Evolutionary conservation across 2,797 vertebrate genomes (phyloP).

Genomic region (Ciconia nigra): DNA sequence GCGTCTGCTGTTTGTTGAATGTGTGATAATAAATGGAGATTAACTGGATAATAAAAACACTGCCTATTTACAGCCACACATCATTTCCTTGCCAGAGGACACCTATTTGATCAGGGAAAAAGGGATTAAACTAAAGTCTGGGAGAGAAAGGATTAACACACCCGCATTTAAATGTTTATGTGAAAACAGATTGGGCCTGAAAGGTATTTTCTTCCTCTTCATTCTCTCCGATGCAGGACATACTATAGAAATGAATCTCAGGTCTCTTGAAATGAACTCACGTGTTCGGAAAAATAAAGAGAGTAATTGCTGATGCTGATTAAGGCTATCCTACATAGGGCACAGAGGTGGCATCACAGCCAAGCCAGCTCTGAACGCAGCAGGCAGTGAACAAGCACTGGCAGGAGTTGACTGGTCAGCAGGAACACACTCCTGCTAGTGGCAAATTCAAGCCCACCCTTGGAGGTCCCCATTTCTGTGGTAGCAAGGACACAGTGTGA

Average conservation of each 20-base stretch:
- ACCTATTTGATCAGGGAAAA: conserved; percentile 69
- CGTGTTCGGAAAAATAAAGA: not conserved
- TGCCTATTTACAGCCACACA: conserved; percentile 73
- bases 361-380: not conserved
- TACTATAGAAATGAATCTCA: conserved; percentile 22
- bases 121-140: conserved; percentile 70
- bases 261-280: conserved; percentile 27
- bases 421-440: not conserved
- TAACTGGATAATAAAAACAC: conserved; percentile 76
- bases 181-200: conserved; percentile 56
- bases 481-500: not conserved
- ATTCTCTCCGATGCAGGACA: not conserved
- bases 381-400: not conserved
- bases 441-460: not conserved
- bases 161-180: conserved; percentile 42
- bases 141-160: conserved; percentile 64
- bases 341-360: not conserved
- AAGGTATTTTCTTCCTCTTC: conserved; percentile 49
- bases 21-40: conserved; percentile 79
- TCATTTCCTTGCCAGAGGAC: conserved; percentile 61
- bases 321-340: not conserved
- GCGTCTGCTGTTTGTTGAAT: conserved; percentile 74
- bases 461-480: not conserved
- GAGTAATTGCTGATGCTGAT: not conserved
- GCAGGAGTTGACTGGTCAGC: not conserved